Evolutionary conservation across 2,113 vertebrate genomes (phyloP), one percentile per base, ranked within the genome.

Genomic region (Siniperca knerii): DNA sequence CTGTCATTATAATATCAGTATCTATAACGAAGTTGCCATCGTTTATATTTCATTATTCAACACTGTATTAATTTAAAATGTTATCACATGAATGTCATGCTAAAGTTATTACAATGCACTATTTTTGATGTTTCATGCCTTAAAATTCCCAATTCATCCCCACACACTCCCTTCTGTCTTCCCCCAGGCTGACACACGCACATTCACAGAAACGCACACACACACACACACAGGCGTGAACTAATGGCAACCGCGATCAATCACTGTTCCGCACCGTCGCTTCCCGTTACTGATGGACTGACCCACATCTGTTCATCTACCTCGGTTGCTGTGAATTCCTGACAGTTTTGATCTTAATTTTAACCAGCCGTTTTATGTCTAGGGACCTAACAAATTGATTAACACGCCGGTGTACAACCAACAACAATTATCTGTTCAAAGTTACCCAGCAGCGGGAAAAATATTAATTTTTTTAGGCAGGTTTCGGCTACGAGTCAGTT

Each of bases 221-320:
- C 70, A 84, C 70, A 84, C 25, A 71, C 64, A 73, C 62, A 77
- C 79, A 77, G 55, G 61, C 86, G 72, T 79, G 60, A 85, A 90
- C 86, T 91, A 89, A 93, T 87, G 87, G 87, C 81, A 92, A 69
- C 68, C 79, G 23, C 89, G 80, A 94, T 95, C 94, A 92, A 94
- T 95, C 91, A 87, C 62, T 89, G 91, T 92, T 93, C 93, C 91
- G 92, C 93, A 92, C 93, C 91, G 89, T 79, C 89, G 93, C 90
- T 87, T 92, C 92, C 83, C 80, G 92, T 90, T 84, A 90, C 84
- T 71, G 89, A 90, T 67, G 82, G 81, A 77, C 77, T 93, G 93
- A 95, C 91, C 91, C 90, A 93, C 92, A 94, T 95, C 89, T 94
- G 91, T 76, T 90, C 81, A 79, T 83, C 84, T 11, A 21, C 75